Conservation (phyloP, 2,888 invertebrate genomes). For the Barypeithes pellucidus region DNA sequence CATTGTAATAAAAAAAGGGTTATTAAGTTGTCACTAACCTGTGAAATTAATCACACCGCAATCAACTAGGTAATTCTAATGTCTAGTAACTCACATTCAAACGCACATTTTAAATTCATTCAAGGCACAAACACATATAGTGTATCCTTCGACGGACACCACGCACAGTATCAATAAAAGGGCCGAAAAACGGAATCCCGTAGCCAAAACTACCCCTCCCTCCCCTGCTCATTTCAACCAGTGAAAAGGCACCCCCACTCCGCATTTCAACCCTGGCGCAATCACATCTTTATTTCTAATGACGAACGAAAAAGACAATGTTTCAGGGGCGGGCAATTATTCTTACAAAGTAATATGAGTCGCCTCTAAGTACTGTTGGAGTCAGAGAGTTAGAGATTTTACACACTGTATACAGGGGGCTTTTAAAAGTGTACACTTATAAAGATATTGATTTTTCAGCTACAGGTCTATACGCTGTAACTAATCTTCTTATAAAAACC, state of each 20-base stretch:
- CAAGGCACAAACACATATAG: slow-evolving; percentile 38
- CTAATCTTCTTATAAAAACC: too few species aligned
- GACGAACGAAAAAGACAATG: slow-evolving; percentile 47
- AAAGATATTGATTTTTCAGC: too few species aligned
- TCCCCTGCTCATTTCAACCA: slow-evolving; percentile 43
- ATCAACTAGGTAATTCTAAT: slow-evolving; percentile 10
- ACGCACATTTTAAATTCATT: slow-evolving; percentile 38
- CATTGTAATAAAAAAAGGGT: neutral
- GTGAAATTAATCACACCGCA: slow-evolving; percentile 19
- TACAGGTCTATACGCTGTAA: too few species aligned
- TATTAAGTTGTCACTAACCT: slow-evolving; percentile 33
- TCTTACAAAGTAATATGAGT: slow-evolving; percentile 25
- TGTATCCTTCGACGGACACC: slow-evolving; percentile 47
- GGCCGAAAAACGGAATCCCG: slow-evolving; percentile 52
- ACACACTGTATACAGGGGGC: slow-evolving; percentile 1
- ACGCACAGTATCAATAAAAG: slow-evolving; percentile 55
- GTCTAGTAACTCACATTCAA: slow-evolving; percentile 17
- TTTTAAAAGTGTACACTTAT: too few species aligned
- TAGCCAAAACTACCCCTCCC: slow-evolving; percentile 47
- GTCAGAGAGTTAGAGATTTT: too few species aligned
- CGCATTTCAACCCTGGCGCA: slow-evolving; percentile 41
- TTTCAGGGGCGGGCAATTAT: slow-evolving; percentile 33
- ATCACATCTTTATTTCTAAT: slow-evolving; percentile 54
- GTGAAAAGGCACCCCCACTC: slow-evolving; percentile 51
- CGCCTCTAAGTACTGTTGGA: neutral